A percentile compares a stretch with the other conserved stretches of the same genome.
Conservation (phyloP, 2,797 vertebrate genomes). For the Sphenodon punctatus region DNA sequence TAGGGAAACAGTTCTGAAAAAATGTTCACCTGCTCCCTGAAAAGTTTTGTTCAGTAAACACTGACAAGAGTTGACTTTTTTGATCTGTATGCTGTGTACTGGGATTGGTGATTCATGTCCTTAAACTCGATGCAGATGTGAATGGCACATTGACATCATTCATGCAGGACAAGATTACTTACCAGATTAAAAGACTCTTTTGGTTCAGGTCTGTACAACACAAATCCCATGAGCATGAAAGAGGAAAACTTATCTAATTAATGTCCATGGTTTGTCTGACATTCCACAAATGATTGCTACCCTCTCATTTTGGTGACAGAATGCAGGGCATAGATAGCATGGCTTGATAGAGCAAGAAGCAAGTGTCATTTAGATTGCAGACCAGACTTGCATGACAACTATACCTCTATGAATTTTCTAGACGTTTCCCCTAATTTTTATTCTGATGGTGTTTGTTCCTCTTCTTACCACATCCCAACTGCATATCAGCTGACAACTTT, state of each 20-base stretch:
- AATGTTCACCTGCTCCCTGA: constrained; percentile 8
- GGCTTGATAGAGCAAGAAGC: no score
- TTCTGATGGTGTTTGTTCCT: not conserved
- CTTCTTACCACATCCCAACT: not conserved
- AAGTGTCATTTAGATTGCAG: not conserved
- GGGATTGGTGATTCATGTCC: not conserved
- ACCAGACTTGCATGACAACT: not conserved
- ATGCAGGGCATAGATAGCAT: not conserved
- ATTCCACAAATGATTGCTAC: no score
- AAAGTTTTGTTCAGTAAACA: not conserved
- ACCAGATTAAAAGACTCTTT: not conserved
- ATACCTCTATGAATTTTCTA: no score
- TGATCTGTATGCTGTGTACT: not conserved
- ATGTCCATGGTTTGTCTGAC: not conserved
- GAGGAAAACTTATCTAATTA: not conserved
- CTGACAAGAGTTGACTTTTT: not conserved
- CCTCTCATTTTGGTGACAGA: no score
- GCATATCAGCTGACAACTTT: not conserved
- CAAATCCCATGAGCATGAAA: not conserved
- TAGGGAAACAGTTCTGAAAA: not conserved
- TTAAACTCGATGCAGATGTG: not conserved
- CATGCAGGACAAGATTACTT: not conserved
- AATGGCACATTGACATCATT: not conserved
- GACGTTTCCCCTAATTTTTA: no score
- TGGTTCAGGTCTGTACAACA: not conserved